Percentiles rank a stretch among this genome's conserved stretches.
Conservation (phyloP, 1,140 invertebrate genomes). For the Wasmannia auropunctata region DNA sequence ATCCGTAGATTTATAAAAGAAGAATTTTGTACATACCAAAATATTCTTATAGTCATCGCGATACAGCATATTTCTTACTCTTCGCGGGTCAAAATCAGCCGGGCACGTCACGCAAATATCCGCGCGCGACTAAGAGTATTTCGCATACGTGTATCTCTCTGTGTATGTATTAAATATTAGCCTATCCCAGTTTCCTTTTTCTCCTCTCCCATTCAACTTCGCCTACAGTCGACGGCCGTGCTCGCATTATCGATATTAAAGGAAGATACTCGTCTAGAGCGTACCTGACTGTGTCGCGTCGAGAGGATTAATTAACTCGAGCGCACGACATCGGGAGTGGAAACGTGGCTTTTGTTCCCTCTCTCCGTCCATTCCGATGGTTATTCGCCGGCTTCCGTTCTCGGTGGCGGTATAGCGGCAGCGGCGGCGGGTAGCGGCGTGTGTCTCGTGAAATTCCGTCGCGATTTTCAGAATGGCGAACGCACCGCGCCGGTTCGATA, state of each 20-base stretch:
- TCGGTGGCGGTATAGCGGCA: slow-evolving; percentile 2
- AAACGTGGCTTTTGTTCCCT: slow-evolving; percentile 74
- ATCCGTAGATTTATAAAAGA: slow-evolving; percentile 9
- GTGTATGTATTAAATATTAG: slow-evolving; percentile 73
- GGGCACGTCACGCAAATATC: background rate
- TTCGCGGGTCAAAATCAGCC: background rate
- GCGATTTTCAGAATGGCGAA: slow-evolving; percentile 64
- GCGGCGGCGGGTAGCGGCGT: background rate
- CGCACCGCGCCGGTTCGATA: slow-evolving; percentile 56
- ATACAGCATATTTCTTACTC: background rate
- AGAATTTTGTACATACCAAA: background rate
- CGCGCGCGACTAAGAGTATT: background rate
- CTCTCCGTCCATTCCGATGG: slow-evolving; percentile 29
- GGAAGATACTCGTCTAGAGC: slow-evolving; percentile 76
- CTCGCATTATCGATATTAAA: slow-evolving; percentile 82
- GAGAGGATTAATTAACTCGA: slow-evolving; percentile 82
- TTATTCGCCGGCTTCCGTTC: slow-evolving; percentile 34
- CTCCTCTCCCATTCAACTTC: slow-evolving; percentile 38
- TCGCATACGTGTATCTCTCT: background rate
- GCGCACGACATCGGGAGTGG: slow-evolving; percentile 77
- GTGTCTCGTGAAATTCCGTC: slow-evolving; percentile 64
- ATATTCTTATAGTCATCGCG: background rate
- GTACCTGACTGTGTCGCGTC: slow-evolving; percentile 76
- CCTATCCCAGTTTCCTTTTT: slow-evolving; percentile 59
- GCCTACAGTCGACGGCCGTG: slow-evolving; percentile 60